Conservation (phyloP, 2,888 invertebrate genomes). For the Drosophila lacicola region DNA sequence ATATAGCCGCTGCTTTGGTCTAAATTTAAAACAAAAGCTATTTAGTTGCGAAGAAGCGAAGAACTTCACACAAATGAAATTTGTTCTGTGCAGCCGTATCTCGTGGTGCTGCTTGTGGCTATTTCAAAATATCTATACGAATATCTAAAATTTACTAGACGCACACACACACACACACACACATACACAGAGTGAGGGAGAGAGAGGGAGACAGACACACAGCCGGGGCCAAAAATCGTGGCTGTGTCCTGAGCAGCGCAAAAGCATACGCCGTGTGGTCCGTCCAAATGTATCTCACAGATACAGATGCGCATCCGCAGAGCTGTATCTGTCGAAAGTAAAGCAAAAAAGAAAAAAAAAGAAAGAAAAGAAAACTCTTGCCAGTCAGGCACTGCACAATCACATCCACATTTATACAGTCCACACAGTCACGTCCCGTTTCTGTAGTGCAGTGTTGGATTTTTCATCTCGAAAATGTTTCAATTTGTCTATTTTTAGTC, state of each 20-base stretch:
- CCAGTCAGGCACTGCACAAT: conserved; percentile 54
- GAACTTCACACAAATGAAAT: conserved; percentile 78
- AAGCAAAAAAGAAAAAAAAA: conserved; percentile 15
- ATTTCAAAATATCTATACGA: conserved; percentile 60
- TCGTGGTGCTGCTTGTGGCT: conserved; percentile 45
- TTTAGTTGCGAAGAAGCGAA: conserved; percentile 81
- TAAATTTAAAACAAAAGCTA: conserved; percentile 83
- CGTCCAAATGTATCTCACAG: conserved; percentile 67
- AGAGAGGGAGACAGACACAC: conserved; percentile 8
- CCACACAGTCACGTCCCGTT: conserved; percentile 59
- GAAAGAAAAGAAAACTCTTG: conserved; percentile 9
- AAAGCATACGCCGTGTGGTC: conserved; percentile 73
- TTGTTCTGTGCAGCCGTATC: conserved; percentile 37
- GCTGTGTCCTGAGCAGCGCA: conserved; percentile 66
- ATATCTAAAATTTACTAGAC: conserved; percentile 72
- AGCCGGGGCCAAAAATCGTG: conserved; percentile 31
- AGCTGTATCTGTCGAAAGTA: conserved; percentile 42
- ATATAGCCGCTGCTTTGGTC: conserved; percentile 77
- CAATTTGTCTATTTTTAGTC: conserved; percentile 80
- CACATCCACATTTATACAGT: conserved; percentile 36
- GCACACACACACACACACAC: conserved; percentile 33
- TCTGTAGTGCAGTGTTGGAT: conserved; percentile 61
- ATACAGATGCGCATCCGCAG: conserved; percentile 31
- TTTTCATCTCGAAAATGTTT: conserved; percentile 76
- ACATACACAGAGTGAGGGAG: conserved; percentile 9